Evolutionary conservation across 2,113 vertebrate species (phyloP).

Genomic region (Trinectes maculatus): DNA sequence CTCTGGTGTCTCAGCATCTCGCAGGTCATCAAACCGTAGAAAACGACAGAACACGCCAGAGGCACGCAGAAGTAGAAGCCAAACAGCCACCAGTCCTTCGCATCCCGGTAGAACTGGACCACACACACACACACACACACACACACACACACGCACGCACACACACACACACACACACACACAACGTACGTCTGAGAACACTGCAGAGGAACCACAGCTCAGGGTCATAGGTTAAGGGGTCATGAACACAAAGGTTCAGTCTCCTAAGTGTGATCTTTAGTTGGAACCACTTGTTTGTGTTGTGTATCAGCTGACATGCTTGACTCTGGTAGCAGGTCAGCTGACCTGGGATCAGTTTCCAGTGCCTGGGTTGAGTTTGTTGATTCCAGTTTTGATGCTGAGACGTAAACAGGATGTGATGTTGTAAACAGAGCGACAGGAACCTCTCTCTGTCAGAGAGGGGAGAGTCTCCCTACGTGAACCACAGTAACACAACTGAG

Average conservation of each 20-base stretch:
- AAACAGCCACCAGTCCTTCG: constrained; percentile 97
- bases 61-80: constrained; percentile 96
- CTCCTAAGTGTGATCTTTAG: no score
- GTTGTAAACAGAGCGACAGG: constrained; percentile 20
- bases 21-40: constrained; percentile 94
- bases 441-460: constrained; percentile 15
- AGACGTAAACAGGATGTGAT: constrained; percentile 57
- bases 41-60: constrained; percentile 88
- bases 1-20: constrained; percentile 93
- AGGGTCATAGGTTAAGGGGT: no score
- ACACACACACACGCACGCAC: background rate
- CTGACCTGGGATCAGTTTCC: background rate
- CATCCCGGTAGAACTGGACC: constrained; percentile 88
- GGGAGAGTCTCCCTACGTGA: background rate
- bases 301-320: background rate
- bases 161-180: no score
- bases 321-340: constrained; percentile 8
- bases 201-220: no score
- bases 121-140: background rate
- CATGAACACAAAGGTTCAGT: no score
- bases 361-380: background rate
- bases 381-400: background rate
- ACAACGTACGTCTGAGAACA: no score
- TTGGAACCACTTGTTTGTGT: background rate
- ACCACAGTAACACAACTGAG: no score